phyloP scores from a whole-genome alignment of 2,888 invertebrate genomes.

The Epirrhoe tristata region DNA sequence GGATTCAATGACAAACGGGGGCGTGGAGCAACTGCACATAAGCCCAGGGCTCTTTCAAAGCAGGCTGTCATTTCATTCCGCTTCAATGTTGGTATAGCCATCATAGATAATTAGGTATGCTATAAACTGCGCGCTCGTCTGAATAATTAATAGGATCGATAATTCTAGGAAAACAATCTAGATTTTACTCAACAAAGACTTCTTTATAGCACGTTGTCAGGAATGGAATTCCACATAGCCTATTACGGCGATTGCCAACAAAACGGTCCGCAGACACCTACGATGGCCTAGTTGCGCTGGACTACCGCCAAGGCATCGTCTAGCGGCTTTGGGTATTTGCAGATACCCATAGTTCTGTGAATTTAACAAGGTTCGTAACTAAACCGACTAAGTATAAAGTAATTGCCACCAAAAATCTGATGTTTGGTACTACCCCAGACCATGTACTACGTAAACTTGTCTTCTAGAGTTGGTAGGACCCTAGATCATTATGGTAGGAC shows the following conservation, averaged over 20 bases:
- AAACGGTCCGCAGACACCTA: slow-evolving; percentile 74
- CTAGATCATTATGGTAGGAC: too few species aligned
- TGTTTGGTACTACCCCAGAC: too few species aligned
- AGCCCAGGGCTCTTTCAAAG: background rate
- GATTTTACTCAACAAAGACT: slow-evolving; percentile 39
- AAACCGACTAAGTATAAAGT: too few species aligned
- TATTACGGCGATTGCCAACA: slow-evolving; percentile 77
- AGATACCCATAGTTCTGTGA: slow-evolving; percentile 48
- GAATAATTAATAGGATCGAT: slow-evolving; percentile 1
- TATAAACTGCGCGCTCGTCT: background rate
- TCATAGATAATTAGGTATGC: background rate
- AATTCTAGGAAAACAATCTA: slow-evolving; percentile 36
- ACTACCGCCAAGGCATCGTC: slow-evolving; percentile 71
- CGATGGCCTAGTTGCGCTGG: slow-evolving; percentile 77
- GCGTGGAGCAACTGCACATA: slow-evolving; percentile 16
- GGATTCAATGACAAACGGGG: slow-evolving; percentile 25
- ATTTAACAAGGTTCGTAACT: slow-evolving; percentile 2
- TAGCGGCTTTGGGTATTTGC: slow-evolving; percentile 60
- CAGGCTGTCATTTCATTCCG: background rate
- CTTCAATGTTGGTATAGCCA: background rate
- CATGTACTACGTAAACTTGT: too few species aligned
- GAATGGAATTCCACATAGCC: slow-evolving; percentile 70
- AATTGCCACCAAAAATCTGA: too few species aligned
- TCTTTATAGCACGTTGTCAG: slow-evolving; percentile 41
- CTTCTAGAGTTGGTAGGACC: too few species aligned